Percentiles rank a stretch among this genome's conserved stretches.
Conservation (phyloP, 2,113 vertebrate species). For the Sander vitreus region DNA sequence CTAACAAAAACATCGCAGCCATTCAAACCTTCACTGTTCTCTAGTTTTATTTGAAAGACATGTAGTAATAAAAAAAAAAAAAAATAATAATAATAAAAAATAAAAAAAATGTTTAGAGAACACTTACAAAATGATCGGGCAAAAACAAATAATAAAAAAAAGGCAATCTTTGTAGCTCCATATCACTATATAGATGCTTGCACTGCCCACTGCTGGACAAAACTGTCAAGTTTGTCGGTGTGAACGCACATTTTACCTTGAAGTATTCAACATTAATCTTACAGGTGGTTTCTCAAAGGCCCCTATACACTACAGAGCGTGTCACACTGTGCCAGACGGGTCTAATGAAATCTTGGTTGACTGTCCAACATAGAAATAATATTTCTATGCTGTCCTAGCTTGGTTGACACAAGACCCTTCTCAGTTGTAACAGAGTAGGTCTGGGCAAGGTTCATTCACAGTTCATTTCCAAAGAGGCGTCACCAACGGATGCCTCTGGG, state of each 20-base stretch:
- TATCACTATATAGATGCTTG: neutral
- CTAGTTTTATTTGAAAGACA: slow-evolving; percentile 28
- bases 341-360: neutral
- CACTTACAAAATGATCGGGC: neutral
- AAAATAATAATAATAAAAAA: neutral
- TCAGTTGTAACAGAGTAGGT: no score
- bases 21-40: neutral
- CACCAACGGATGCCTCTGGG: no score
- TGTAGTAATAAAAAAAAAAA: neutral
- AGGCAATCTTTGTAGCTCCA: slow-evolving; percentile 4
- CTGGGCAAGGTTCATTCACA: no score
- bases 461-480: no score
- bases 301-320: neutral
- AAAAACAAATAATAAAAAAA: neutral
- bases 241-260: neutral
- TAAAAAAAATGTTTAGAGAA: neutral
- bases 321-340: neutral
- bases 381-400: no score
- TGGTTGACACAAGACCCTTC: no score
- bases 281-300: neutral
- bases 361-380: no score
- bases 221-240: neutral
- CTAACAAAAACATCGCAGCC: neutral
- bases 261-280: neutral
- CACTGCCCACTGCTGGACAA: neutral